phyloP scores from a whole-genome alignment of 2,113 vertebrate genomes.

The Corydoras maculifer region DNA sequence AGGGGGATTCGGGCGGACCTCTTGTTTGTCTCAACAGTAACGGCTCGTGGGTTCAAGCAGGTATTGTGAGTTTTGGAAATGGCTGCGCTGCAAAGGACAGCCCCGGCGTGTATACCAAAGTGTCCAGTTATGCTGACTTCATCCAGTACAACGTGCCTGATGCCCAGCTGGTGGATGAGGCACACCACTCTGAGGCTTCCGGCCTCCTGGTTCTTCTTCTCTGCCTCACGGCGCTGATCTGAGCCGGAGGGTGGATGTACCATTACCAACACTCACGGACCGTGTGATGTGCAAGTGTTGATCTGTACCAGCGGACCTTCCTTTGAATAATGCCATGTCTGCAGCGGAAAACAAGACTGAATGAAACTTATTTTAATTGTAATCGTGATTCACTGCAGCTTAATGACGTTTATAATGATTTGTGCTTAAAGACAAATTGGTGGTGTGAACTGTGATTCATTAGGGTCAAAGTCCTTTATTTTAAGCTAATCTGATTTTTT shows the following conservation, averaged over 20 bases:
- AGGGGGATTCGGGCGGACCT: conserved; percentile 55
- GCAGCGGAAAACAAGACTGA: neutral
- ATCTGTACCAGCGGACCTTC: neutral
- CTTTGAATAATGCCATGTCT: neutral
- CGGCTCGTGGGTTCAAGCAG: conserved; percentile 51
- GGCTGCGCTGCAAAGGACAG: conserved; percentile 46
- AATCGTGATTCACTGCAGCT: neutral
- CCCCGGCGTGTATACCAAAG: conserved; percentile 47
- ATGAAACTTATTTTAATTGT: neutral
- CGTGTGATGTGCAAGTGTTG: neutral
- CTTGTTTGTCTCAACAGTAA: conserved; percentile 42
- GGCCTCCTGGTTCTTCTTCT: conserved; percentile 15
- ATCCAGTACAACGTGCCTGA: conserved; percentile 38
- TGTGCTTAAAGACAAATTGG: neutral
- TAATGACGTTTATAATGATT: neutral
- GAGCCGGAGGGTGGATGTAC: conserved; percentile 10
- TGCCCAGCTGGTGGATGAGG: conserved; percentile 26
- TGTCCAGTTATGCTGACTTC: conserved; percentile 36
- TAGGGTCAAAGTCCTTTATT: too few species aligned
- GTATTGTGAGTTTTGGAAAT: conserved; percentile 50
- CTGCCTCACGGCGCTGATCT: conserved; percentile 4
- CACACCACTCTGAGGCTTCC: neutral
- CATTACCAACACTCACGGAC: neutral
- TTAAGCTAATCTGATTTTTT: too few species aligned
- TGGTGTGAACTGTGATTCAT: neutral